Evolutionary conservation across 1,140 invertebrate species (phyloP).

Genomic region (Thaumetopoea pityocampa): DNA sequence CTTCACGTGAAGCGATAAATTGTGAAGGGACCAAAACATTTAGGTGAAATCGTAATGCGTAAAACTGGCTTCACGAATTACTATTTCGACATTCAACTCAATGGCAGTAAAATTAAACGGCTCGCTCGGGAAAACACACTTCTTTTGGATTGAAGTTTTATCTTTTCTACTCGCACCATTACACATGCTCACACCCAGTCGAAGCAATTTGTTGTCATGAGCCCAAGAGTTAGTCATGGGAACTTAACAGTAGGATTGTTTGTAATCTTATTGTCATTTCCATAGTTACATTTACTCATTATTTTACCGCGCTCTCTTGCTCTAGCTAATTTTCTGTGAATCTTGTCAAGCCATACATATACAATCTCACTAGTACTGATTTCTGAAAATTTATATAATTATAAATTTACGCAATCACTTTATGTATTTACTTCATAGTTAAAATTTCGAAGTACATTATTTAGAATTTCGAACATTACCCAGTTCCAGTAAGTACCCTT

Average conservation of each 20-base stretch:
- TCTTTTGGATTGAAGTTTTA: neutral
- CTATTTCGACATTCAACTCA: constrained; percentile 1
- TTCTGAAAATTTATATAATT: too few relatives aligned
- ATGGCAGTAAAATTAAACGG: constrained; percentile 5
- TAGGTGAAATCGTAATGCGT: constrained; percentile 27
- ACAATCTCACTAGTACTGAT: too few relatives aligned
- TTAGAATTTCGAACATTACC: too few relatives aligned
- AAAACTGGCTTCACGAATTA: constrained; percentile 13
- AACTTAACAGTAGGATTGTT: constrained; percentile 11
- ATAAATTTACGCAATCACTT: too few relatives aligned
- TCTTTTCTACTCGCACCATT: neutral
- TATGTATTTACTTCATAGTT: too few relatives aligned
- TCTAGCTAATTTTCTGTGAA: constrained; percentile 20
- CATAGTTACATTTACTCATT: constrained; percentile 21
- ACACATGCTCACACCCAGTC: constrained; percentile 2
- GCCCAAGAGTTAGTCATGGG: constrained; percentile 14
- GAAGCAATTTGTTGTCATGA: constrained; percentile 1
- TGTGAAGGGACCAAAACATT: constrained; percentile 42
- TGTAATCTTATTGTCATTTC: constrained; percentile 29
- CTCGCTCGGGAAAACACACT: neutral
- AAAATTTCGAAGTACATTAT: too few relatives aligned
- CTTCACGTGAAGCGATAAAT: constrained; percentile 32
- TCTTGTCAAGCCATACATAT: constrained; percentile 15
- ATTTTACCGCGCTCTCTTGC: constrained; percentile 25
- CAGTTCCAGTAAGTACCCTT: too few relatives aligned